phyloP scores from a whole-genome alignment of 1,140 invertebrate genomes.

The Lanistes nyassanus region DNA sequence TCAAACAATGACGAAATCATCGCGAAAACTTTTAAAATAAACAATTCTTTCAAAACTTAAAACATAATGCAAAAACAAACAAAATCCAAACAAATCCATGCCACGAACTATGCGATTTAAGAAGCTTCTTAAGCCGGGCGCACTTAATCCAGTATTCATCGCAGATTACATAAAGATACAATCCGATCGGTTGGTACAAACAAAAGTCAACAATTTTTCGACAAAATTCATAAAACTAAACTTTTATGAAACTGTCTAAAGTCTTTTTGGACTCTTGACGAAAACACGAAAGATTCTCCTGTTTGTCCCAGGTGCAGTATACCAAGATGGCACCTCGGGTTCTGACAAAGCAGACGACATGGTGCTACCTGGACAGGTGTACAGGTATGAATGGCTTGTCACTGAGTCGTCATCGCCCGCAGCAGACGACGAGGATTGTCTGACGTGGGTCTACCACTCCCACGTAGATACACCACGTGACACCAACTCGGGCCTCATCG shows the following conservation, averaged over 20 bases:
- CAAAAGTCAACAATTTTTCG: no score
- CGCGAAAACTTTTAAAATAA: no score
- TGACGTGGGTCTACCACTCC: conserved; percentile 57
- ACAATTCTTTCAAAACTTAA: no score
- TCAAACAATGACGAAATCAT: no score
- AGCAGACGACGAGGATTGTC: conserved; percentile 46
- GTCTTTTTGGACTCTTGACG: background rate
- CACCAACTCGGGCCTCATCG: conserved; percentile 45
- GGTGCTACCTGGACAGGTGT: conserved; percentile 39
- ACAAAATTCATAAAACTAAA: background rate
- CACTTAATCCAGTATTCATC: no score
- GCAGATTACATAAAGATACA: no score
- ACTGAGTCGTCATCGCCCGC: conserved; percentile 38
- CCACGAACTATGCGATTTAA: no score
- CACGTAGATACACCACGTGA: conserved; percentile 47
- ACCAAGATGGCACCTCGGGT: conserved; percentile 20
- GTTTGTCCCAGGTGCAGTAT: conserved; percentile 21
- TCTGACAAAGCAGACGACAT: conserved; percentile 30
- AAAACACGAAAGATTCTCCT: no score
- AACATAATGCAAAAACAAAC: no score
- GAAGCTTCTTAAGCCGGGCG: no score
- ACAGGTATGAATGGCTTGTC: conserved; percentile 45
- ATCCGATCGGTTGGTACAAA: no score
- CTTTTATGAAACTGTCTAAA: background rate
- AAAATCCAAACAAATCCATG: no score